Base-by-base conservation (phyloP, 1,140 invertebrate species). In the Cherax quadricarinatus region DNA sequence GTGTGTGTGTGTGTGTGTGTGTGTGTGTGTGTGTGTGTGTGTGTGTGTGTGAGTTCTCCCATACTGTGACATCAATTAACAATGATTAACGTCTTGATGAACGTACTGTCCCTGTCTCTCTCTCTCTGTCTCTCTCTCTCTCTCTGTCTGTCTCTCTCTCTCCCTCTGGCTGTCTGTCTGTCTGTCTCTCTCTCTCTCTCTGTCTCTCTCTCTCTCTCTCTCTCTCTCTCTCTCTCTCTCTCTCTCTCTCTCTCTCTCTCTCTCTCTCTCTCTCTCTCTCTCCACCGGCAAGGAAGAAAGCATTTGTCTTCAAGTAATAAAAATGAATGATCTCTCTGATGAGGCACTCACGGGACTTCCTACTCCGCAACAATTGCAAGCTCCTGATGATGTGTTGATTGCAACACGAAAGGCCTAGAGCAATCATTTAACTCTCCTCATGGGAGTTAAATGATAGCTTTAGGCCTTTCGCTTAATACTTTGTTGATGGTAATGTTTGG, bases 61-160 rank as follows among this genome's bases (percentile, higher is more conserved):
- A 51, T 41, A 49, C 57, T 62, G 78, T 60, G 57, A 57, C 48
- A 62, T 53, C 51, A 53, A 53, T 88, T 78, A 75, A 88, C 87
- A 88, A 75, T 62, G 48, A 14, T 41, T 41, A 41, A 41, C 30
- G 30, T 41, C 30, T 41, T 41, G 30, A 41, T 41, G 30, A 41
- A 41, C 30, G 30, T 41, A 70, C 60, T 86, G 60, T 86, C 84
- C 70, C 84, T 86, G 60, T 86, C 84, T 86, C 84, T 86, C 84
- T 86, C 84, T 86, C 84, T 86, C 84, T 86, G 60, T 86, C 84
- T 86, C 84, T 86, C 84, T 86, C 84, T 86, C 84, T 86, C 84
- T 86, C 84, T 86, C 84, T 86, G 60, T 86, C 84, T 86, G 60
- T 86, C 85, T 86, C 85, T 86, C 85, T 86, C 85, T 86, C 85